Conservation (phyloP, 1,140 invertebrate genomes). For the Scylla paramamosain region DNA sequence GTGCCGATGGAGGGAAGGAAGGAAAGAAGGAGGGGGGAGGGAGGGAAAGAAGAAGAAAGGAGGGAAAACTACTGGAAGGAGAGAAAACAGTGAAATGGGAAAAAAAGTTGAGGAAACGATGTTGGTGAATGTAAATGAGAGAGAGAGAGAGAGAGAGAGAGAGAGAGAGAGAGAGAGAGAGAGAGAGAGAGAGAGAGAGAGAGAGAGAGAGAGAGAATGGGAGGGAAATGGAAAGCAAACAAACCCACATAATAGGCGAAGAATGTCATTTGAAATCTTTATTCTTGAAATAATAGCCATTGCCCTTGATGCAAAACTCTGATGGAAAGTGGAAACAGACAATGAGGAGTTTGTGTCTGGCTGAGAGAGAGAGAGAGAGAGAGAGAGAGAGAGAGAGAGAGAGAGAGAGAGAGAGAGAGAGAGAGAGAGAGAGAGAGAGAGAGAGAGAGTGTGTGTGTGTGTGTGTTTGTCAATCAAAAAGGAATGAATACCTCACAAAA, state of each 20-base stretch:
- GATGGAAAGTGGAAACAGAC: not conserved
- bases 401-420: slow-evolving; percentile 11
- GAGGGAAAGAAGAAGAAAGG: not conserved
- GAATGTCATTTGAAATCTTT: not conserved
- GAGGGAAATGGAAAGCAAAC: not conserved
- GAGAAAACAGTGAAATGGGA: too few relatives aligned
- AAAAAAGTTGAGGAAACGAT: not conserved
- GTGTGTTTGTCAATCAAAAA: too few relatives aligned
- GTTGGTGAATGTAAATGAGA: not conserved
- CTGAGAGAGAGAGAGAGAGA: not conserved
- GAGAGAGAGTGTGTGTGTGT: too few relatives aligned
- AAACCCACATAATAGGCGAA: not conserved
- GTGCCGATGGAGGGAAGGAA: not conserved
- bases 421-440: not conserved
- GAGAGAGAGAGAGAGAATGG: not conserved
- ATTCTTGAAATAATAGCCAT: not conserved
- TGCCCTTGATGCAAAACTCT: not conserved
- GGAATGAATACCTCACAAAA: too few relatives aligned
- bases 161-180: not conserved
- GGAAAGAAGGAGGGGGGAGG: not conserved
- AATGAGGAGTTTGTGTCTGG: not conserved
- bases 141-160: not conserved
- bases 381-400: slow-evolving; percentile 20
- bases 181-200: slow-evolving; percentile 5
- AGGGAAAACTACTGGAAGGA: not conserved